These are phyloP conservation scores for Acrocephalus kingi DNA, from an alignment of 2,113 vertebrate species.

Conservation along the genomic window DNA sequence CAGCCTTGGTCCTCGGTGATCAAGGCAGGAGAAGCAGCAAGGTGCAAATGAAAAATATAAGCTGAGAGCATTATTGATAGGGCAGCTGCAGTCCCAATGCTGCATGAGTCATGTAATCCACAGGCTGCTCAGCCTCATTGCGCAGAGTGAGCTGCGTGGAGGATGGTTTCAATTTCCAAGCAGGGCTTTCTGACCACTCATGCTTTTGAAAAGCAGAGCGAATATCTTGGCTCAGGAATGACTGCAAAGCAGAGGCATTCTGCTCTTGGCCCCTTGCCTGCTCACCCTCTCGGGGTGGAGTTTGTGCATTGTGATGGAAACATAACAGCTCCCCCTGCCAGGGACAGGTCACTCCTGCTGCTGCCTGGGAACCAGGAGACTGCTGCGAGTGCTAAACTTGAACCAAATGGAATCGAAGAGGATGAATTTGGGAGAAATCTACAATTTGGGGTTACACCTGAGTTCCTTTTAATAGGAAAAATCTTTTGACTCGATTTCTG, in stretches of 20 bases:
- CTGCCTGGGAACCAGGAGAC: not conserved
- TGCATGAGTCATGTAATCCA: not conserved
- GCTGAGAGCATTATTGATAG: not conserved
- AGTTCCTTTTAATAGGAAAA: not conserved
- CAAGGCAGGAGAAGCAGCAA: not conserved
- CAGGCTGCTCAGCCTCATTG: not conserved
- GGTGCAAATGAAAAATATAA: conserved; percentile 37
- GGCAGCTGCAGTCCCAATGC: not conserved
- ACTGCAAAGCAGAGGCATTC: conserved; percentile 25
- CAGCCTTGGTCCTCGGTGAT: not conserved
- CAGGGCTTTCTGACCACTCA: conserved; percentile 67
- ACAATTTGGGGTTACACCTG: not conserved
- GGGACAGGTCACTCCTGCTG: conserved; percentile 9
- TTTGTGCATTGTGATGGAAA: conserved; percentile 55
- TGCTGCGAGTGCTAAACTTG: not conserved
- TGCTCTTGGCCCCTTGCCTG: conserved; percentile 50
- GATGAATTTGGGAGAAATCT: not conserved
- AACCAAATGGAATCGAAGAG: not conserved
- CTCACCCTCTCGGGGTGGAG: conserved; percentile 33
- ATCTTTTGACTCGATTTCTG: not conserved
- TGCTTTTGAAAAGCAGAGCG: conserved; percentile 67
- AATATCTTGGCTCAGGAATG: conserved; percentile 62
- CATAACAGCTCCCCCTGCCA: conserved; percentile 39
- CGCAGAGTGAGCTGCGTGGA: not conserved
- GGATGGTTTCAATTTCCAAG: conserved; percentile 72